Base-by-base conservation (phyloP, 1,140 invertebrate species). In the Procambarus virginalis region DNA sequence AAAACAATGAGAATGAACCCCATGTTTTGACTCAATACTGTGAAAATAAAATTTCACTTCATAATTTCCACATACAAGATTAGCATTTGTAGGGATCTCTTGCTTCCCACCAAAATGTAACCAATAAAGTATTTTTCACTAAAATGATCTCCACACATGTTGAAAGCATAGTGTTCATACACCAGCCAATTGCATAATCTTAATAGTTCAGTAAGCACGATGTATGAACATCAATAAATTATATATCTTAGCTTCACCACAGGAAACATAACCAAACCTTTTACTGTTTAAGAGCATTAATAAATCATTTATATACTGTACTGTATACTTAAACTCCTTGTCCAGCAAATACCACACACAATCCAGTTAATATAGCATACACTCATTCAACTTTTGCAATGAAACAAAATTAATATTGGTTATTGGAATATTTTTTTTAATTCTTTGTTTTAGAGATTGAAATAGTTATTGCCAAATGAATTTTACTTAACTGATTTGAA, bases 161-260 rank as follows among this genome's bases (percentile, higher is more conserved):
- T 79, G 46, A 79, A 79, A 51, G 77, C 22, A 49, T 49, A 49
- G 46, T 79, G 77, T 79, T n/a, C 55, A 80, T 58, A 80, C 78
- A 80, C 10, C 55, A 58, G 17, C 78, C 78, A 22, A 80, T 22
- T 55, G n/a, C 78, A 80, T 49, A 80, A 80, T 80, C 49, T 55
- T 80, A 80, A 58, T 20, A 51, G 34, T 58, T 58, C 78, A 80
- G n/a, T 34, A n/a, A 22, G 78, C 49, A 58, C 14, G 17, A 64
- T 34, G 49, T 34, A 80, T 46, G 48, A 51, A 80, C n/a, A 22
- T 12, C n/a, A 34, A 55, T n/a, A 80, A 80, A 58, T 51, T 55
- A 34, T 49, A 22, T 17, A 34, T 80, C 49, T 64, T 64, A 4
- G 34, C n/a, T 73, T 73, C 20, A 73, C 34, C 22, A 34, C n/a